phyloP scores from a whole-genome alignment of 2,113 vertebrate species.

The Brevimyrus niger region DNA sequence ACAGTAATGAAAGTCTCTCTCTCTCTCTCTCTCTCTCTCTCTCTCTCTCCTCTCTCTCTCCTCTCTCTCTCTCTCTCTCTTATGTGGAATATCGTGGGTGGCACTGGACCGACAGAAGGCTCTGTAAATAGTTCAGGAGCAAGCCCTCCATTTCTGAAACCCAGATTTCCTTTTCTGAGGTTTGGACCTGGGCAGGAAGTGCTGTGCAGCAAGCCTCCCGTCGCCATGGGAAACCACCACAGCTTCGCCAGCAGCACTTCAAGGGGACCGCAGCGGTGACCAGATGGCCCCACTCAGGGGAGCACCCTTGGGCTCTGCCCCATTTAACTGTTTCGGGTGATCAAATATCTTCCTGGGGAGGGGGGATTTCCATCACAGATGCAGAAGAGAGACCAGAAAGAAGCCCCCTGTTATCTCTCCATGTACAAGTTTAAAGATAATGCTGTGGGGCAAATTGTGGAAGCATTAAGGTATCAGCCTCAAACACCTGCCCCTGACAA shows the following conservation, averaged over 20 bases:
- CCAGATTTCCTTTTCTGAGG: constrained; percentile 77
- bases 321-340: constrained; percentile 9
- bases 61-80: constrained; percentile 13
- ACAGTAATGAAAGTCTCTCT: not conserved
- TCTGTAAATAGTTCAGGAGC: constrained; percentile 68
- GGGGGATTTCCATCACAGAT: not conserved
- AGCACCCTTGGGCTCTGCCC: constrained; percentile 16
- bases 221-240: constrained; percentile 64
- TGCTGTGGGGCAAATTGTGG: not conserved
- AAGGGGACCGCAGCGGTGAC: constrained; percentile 60
- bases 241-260: constrained; percentile 63
- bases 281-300: constrained; percentile 50
- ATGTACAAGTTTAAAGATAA: not conserved
- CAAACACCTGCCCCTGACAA: not conserved
- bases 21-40: not conserved
- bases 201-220: constrained; percentile 63
- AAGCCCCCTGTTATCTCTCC: not conserved
- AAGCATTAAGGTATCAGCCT: not conserved
- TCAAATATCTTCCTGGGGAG: constrained; percentile 8
- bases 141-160: constrained; percentile 65
- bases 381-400: not conserved
- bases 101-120: constrained; percentile 56
- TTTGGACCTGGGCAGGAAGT: constrained; percentile 59
- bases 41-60: constrained; percentile 9
- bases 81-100: constrained; percentile 65